Conservation (phyloP, 2,797 vertebrate genomes). For the Helicolenus hilgendorfi region DNA sequence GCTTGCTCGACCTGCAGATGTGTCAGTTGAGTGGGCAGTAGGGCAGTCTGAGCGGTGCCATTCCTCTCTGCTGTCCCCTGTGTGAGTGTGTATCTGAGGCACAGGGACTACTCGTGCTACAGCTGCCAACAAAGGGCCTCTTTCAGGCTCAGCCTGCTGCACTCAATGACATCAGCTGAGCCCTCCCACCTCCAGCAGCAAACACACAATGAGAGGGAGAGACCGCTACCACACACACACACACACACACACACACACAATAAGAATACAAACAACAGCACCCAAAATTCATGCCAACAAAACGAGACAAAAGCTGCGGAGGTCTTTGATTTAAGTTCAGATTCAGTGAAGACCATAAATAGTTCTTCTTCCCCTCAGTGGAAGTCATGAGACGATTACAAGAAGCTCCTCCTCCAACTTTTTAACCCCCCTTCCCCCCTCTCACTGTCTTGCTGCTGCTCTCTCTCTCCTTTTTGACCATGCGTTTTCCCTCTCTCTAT, state of each 20-base stretch:
- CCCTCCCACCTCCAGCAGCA: slow-evolving; percentile 91
- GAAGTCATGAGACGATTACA: slow-evolving; percentile 72
- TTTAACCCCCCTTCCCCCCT: slow-evolving; percentile 40
- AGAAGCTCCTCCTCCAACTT: slow-evolving; percentile 73
- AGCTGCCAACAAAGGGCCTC: slow-evolving; percentile 97
- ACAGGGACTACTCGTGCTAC: slow-evolving; percentile 88
- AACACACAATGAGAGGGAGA: slow-evolving; percentile 71
- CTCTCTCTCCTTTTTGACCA: slow-evolving; percentile 34
- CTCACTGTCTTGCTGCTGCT: slow-evolving; percentile 37
- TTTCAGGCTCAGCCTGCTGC: slow-evolving; percentile 92
- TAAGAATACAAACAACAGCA: slow-evolving; percentile 63
- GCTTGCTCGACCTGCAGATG: slow-evolving; percentile 38
- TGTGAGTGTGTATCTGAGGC: slow-evolving; percentile 81
- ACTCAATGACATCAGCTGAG: slow-evolving; percentile 94
- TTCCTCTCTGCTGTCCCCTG: slow-evolving; percentile 79
- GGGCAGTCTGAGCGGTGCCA: slow-evolving; percentile 75
- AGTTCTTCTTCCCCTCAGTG: slow-evolving; percentile 57
- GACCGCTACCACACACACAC: slow-evolving; percentile 42
- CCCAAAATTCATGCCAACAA: slow-evolving; percentile 30
- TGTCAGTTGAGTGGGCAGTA: slow-evolving; percentile 77
- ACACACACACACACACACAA: slow-evolving; percentile 4
- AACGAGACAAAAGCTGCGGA: slow-evolving; percentile 25
- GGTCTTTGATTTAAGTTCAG: slow-evolving; percentile 9
- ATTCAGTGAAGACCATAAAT: slow-evolving; percentile 17
- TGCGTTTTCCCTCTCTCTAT: slow-evolving; percentile 35